Evolutionary conservation across 2,113 vertebrate species (phyloP).

Genomic region (Festucalex cinctus): DNA sequence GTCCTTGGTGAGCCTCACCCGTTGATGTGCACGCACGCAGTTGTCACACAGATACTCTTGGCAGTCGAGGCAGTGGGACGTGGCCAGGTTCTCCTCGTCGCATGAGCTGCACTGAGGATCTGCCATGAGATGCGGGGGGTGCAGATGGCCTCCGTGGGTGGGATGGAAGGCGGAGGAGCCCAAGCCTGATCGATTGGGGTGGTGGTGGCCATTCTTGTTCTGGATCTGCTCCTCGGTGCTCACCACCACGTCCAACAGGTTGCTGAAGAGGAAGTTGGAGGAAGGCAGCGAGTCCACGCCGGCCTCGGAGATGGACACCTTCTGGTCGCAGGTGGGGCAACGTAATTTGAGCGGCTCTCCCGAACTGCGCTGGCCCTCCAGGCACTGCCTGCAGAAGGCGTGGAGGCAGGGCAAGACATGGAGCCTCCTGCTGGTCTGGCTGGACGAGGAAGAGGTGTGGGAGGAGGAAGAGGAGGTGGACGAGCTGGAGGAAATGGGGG

Average conservation of each 20-base stretch:
- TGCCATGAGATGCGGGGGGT: conserved; percentile 63
- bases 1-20: conserved; percentile 91
- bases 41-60: conserved; percentile 91
- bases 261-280: conserved; percentile 88
- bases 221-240: conserved; percentile 77
- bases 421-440: conserved; percentile 73
- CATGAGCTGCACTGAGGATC: conserved; percentile 86
- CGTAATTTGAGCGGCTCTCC: conserved; percentile 83
- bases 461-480: conserved; percentile 87
- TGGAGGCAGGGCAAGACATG: conserved; percentile 90
- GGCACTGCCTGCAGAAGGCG: conserved; percentile 89
- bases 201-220: conserved; percentile 66
- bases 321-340: conserved; percentile 90
- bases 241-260: conserved; percentile 88
- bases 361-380: conserved; percentile 82
- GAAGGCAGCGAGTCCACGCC: conserved; percentile 90
- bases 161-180: conserved; percentile 62
- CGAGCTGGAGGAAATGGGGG: conserved; percentile 83
- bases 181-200: conserved; percentile 42
- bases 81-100: conserved; percentile 84
- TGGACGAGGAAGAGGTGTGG: conserved; percentile 74
- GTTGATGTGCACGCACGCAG: conserved; percentile 89
- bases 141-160: conserved; percentile 66
- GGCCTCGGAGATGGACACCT: conserved; percentile 84
- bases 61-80: conserved; percentile 88